A percentile compares a stretch with the other conserved stretches of the same genome.
Evolutionary conservation across 2,797 vertebrate genomes (phyloP).

Genomic region (Benthosema pterotum): DNA sequence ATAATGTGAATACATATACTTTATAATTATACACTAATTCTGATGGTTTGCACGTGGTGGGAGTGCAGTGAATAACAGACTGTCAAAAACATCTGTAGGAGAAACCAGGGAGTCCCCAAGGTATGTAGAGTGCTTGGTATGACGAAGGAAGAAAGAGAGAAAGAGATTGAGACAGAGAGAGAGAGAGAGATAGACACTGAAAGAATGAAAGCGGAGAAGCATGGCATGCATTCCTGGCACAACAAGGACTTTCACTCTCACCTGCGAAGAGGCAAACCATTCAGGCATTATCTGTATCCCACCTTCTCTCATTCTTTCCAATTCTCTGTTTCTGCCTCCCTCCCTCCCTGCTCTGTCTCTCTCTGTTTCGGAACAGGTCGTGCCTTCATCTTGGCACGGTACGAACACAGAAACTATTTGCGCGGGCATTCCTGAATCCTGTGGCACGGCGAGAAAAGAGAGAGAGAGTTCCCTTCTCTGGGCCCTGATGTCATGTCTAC

Average conservation of each 20-base stretch:
- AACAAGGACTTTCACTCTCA: constrained; percentile 40
- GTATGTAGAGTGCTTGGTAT: too few relatives aligned
- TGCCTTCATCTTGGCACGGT: constrained; percentile 44
- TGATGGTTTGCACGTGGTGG: too few relatives aligned
- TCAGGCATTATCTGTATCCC: constrained; percentile 26
- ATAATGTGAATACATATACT: too few relatives aligned
- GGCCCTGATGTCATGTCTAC: neutral
- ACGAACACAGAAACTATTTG: constrained; percentile 50
- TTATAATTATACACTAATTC: too few relatives aligned
- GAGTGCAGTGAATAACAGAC: too few relatives aligned
- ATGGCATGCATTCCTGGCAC: constrained; percentile 32
- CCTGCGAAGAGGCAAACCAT: constrained; percentile 27
- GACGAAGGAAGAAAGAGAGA: neutral
- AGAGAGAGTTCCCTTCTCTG: constrained; percentile 12
- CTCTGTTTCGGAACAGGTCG: constrained; percentile 20
- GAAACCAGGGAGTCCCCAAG: too few relatives aligned
- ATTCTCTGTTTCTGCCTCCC: constrained; percentile 11
- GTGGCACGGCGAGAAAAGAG: constrained; percentile 7
- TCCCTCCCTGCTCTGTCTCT: constrained; percentile 7
- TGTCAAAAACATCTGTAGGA: too few relatives aligned
- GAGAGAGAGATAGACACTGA: constrained; percentile 10
- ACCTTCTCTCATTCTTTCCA: neutral
- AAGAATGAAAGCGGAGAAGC: constrained; percentile 10
- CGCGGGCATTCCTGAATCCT: constrained; percentile 22
- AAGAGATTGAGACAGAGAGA: neutral